Conservation (phyloP, 1,140 invertebrate genomes). For the Venustaconcha ellipsiformis region DNA sequence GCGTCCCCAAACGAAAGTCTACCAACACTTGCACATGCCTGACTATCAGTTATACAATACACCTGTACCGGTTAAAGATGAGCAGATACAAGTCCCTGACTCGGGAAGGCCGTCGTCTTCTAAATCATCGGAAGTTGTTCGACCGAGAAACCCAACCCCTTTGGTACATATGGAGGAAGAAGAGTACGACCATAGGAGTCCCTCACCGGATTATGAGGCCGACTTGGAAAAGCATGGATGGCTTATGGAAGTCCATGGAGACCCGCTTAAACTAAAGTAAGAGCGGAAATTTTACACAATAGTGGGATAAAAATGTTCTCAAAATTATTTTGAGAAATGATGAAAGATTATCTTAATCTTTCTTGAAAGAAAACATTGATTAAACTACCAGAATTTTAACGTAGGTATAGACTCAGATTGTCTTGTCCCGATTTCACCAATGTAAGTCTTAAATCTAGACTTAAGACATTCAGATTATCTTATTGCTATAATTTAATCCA, state of each 20-base stretch:
- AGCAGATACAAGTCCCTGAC: background rate
- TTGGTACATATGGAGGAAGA: slow-evolving; percentile 17
- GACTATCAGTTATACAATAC: slow-evolving; percentile 1
- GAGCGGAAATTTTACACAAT: slow-evolving; percentile 8
- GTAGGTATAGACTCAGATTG: too few relatives aligned
- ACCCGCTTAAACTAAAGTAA: slow-evolving; percentile 63
- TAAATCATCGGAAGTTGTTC: slow-evolving; percentile 1
- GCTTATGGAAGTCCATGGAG: slow-evolving; percentile 60
- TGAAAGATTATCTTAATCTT: too few relatives aligned
- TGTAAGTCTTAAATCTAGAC: too few relatives aligned
- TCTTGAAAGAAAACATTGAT: too few relatives aligned
- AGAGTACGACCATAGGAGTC: slow-evolving; percentile 2
- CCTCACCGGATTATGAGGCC: slow-evolving; percentile 44
- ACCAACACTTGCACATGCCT: slow-evolving; percentile 2
- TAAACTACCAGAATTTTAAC: too few relatives aligned
- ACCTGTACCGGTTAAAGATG: background rate
- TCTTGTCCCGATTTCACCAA: too few relatives aligned
- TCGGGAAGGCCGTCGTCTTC: slow-evolving; percentile 1
- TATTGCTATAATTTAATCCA: too few relatives aligned
- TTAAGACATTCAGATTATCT: too few relatives aligned
- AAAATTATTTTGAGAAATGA: too few relatives aligned
- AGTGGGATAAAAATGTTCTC: too few relatives aligned
- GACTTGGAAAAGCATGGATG: slow-evolving; percentile 58
- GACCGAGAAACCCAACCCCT: slow-evolving; percentile 27
- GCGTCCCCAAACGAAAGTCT: slow-evolving; percentile 5